Conservation (phyloP, 37 sponge, comb jelly and placozoan species). For the Dysidea cf. avara region DNA sequence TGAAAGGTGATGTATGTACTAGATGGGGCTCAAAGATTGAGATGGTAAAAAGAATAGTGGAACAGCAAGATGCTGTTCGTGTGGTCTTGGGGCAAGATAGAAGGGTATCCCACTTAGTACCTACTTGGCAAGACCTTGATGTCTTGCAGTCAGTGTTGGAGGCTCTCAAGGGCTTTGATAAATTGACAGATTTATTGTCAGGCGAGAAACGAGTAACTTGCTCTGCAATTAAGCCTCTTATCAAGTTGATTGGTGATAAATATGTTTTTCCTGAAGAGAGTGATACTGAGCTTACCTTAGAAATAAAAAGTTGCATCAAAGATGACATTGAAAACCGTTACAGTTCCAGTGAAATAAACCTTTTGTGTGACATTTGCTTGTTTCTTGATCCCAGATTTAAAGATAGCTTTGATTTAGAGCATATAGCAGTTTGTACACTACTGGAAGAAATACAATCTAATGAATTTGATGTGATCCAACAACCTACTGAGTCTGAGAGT, state of each 20-base stretch:
- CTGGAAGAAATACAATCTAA: too few species aligned
- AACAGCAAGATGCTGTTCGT: conserved; percentile 19
- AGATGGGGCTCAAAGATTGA: too few species aligned
- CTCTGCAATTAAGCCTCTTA: too few species aligned
- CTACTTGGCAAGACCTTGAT: too few species aligned
- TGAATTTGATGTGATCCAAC: too few species aligned
- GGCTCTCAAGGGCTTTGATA: conserved; percentile 7
- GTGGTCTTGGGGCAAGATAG: conserved; percentile 26
- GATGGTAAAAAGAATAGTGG: too few species aligned
- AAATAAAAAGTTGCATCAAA: conserved; percentile 26
- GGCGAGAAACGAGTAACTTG: too few species aligned
- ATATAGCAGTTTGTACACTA: too few species aligned
- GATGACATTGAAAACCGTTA: conserved; percentile 24
- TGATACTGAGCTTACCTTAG: conserved; percentile 16
- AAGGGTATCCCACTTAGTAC: conserved; percentile 16
- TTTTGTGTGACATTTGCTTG: conserved; percentile 3
- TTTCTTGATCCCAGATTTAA: conserved; percentile 25
- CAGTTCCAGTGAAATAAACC: background rate
- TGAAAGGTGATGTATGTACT: too few species aligned
- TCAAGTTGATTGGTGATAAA: background rate
- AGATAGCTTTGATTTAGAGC: background rate
- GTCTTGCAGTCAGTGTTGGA: too few species aligned
- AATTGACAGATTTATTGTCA: conserved; percentile 38
- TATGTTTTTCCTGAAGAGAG: background rate
- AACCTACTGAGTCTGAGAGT: too few species aligned